phyloP scores from a whole-genome alignment of 2,113 vertebrate species.

The Hemicordylus capensis region DNA sequence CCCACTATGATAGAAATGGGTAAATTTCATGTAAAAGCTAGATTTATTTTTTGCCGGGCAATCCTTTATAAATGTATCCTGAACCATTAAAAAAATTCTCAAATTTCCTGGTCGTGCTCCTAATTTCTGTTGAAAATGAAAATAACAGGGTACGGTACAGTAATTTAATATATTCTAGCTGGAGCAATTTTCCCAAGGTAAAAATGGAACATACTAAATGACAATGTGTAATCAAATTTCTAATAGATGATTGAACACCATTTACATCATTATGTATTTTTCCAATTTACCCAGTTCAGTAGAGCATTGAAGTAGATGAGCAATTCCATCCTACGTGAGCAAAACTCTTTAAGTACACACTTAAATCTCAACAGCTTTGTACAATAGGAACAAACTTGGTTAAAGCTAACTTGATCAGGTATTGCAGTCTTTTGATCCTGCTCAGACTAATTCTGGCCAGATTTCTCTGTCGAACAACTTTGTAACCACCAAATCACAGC shows the following conservation, averaged over 20 bases:
- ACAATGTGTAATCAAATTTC: conserved; percentile 7
- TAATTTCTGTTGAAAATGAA: not conserved
- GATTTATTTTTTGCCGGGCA: not conserved
- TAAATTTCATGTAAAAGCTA: not conserved
- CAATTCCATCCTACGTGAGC: not conserved
- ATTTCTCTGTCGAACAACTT: not conserved
- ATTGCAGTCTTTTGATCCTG: not conserved
- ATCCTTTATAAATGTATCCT: not conserved
- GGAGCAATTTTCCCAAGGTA: not conserved
- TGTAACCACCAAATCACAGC: not conserved
- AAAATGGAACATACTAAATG: not conserved
- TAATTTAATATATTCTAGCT: not conserved
- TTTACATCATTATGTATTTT: not conserved
- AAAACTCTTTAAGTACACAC: not conserved
- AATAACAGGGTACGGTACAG: not conserved
- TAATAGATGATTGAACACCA: not conserved
- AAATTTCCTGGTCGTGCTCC: not conserved
- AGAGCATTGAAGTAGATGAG: not conserved
- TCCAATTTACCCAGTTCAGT: not conserved
- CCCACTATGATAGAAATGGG: not conserved
- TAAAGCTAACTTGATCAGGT: not conserved
- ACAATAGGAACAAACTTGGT: not conserved
- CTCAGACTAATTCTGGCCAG: not conserved
- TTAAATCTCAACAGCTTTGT: not conserved
- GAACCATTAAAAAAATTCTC: not conserved